phyloP scores from a whole-genome alignment of 2,797 vertebrate species.

The Xenops minutus region DNA sequence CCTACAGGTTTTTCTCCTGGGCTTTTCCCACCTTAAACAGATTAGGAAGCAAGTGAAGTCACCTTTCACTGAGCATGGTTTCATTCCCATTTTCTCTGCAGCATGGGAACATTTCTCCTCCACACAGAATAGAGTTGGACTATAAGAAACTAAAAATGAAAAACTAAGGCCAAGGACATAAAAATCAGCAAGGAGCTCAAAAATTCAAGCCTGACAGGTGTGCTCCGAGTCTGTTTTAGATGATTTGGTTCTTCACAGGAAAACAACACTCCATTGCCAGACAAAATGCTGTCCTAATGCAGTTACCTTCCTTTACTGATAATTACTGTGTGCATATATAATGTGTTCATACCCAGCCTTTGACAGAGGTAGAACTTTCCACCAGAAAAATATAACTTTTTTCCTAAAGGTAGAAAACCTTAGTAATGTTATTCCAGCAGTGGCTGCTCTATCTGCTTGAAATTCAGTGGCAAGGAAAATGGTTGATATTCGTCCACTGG shows the following conservation, averaged over 20 bases:
- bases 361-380: not conserved
- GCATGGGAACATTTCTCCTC: not conserved
- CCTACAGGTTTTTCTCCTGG: not conserved
- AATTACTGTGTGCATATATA: not conserved
- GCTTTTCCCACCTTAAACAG: not conserved
- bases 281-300: not conserved
- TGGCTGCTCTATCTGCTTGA: not conserved
- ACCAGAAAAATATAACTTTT: accelerated
- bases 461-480: not conserved
- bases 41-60: not conserved
- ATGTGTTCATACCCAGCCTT: not conserved
- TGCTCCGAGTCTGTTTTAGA: not conserved
- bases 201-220: not conserved
- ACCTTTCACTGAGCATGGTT: not conserved
- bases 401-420: not conserved
- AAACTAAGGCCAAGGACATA: not conserved
- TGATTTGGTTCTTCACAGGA: not conserved
- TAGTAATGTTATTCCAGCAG: accelerated
- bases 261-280: accelerated
- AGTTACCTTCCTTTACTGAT: not conserved
- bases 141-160: not conserved
- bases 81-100: not conserved
- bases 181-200: not conserved
- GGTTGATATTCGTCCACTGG: accelerated
- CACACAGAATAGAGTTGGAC: not conserved